Conservation (phyloP, 2,888 invertebrate species). For the Cyclophora punctaria region DNA sequence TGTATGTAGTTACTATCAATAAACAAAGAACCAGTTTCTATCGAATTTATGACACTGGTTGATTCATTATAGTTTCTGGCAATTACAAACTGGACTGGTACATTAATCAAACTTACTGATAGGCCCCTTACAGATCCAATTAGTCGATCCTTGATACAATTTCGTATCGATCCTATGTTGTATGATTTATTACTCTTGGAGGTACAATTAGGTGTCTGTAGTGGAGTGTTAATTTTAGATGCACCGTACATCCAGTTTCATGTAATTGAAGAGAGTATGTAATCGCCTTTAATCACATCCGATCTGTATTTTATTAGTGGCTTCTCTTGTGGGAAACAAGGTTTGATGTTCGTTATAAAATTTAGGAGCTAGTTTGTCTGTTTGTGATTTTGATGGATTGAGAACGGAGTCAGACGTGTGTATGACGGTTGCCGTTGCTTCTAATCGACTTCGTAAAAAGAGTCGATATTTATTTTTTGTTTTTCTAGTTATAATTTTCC, state of each 20-base stretch:
- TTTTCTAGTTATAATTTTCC: too few relatives aligned
- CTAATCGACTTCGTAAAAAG: too few relatives aligned
- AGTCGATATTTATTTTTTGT: too few relatives aligned
- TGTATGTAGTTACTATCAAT: conserved; percentile 25
- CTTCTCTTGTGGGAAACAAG: conserved; percentile 40
- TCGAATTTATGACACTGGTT: conserved; percentile 67
- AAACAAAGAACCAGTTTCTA: conserved; percentile 50
- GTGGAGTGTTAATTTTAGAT: conserved; percentile 61
- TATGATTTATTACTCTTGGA: conserved; percentile 58
- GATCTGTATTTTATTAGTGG: conserved; percentile 37
- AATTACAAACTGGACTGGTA: conserved; percentile 59
- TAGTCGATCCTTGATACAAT: conserved; percentile 65
- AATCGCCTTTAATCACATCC: conserved; percentile 47
- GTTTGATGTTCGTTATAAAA: conserved; percentile 7
- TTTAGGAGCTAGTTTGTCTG: too few relatives aligned
- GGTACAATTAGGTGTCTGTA: conserved; percentile 53
- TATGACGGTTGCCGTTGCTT: too few relatives aligned
- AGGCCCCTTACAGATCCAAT: conserved; percentile 69
- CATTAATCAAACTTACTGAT: conserved; percentile 73
- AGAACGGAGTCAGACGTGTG: too few relatives aligned
- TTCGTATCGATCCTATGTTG: conserved; percentile 44
- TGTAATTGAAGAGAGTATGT: conserved; percentile 40
- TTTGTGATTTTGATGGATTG: too few relatives aligned
- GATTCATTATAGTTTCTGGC: conserved; percentile 67
- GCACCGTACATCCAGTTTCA: conserved; percentile 56